These are phyloP conservation scores for Neomonachus schauinslandi DNA, from an alignment of 2,113 vertebrate species.

Conservation along the genomic window DNA sequence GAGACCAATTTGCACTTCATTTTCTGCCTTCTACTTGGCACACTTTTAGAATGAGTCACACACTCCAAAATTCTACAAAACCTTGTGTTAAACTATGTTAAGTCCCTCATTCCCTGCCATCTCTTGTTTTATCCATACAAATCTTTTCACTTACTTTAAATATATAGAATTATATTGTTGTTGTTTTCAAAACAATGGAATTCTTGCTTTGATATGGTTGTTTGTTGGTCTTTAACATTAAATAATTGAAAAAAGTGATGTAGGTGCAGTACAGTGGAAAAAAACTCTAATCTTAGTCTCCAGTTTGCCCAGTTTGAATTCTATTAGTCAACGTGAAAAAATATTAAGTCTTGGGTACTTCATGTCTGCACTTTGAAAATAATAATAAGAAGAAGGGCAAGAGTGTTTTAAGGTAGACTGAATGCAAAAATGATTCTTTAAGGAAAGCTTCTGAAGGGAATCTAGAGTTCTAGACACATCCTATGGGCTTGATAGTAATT, in stretches of 20 bases:
- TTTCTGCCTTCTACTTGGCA: neutral
- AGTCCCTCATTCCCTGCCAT: neutral
- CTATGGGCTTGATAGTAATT: neutral
- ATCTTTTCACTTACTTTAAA: neutral
- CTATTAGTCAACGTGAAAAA: neutral
- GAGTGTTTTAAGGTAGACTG: neutral
- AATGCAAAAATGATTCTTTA: neutral
- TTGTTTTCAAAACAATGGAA: neutral
- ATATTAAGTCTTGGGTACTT: neutral
- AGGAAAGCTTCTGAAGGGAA: neutral
- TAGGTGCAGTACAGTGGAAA: neutral
- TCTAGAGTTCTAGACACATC: neutral
- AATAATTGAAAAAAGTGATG: neutral
- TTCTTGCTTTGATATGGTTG: neutral
- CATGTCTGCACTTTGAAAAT: neutral
- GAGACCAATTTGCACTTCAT: neutral
- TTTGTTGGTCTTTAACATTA: neutral
- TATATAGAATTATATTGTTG: neutral
- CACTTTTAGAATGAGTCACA: neutral
- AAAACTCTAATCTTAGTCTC: neutral
- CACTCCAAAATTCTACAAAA: neutral
- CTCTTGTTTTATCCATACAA: neutral
- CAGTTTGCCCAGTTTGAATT: neutral
- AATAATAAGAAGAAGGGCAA: neutral
- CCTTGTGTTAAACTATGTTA: neutral